Evolutionary conservation across 1,140 invertebrate genomes (phyloP), one percentile per base, ranked within the genome.

Genomic region (Sycobia sp.): DNA sequence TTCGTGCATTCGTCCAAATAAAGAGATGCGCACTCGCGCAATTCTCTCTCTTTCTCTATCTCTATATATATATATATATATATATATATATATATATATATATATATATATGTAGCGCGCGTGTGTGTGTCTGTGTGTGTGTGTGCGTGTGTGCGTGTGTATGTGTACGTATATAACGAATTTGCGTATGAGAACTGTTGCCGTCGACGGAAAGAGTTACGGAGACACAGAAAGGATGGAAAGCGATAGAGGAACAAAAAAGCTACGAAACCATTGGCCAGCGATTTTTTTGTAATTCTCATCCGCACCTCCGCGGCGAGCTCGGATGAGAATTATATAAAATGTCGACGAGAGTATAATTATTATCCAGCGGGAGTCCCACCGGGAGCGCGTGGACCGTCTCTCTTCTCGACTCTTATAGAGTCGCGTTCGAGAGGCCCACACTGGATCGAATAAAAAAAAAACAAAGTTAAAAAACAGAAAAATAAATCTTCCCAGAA

Each of bases 291-390:
- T 50, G 51, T 39, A 62, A 46, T 55, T 47, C 9, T 11, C 38
- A 29, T 55, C 51, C 22, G 29, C 8, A 2, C 16, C 32, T 34
- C 22, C 4, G 7, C n/a, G 20, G 0, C 5, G 22, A 53, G 51
- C 50, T 44, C 44, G 3, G 51, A 62, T 62, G 43, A 25, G 20
- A 62, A 39, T 47, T 62, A 38, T 8, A 54, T 13, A 46, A 36
- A 61, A 27, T 4, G 20, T 25, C 32, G 55, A 29, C 11, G 0
- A 2, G 23, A 34, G 18, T 10, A 3, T 5, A 27, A 9, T 11
- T n/a, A 27, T 36, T 27, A 10, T 16, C 4, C 29, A 25, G 8
- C 9, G 14, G n/a, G 22, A 54, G 20, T 2, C 22, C 8, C 36
- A 11, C 3, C 3, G 29, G 9, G 3, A 7, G 2, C 10, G 22